These are phyloP conservation scores for Tribolium freemani DNA, from an alignment of 2,888 invertebrate genomes.

Conservation along the genomic window DNA sequence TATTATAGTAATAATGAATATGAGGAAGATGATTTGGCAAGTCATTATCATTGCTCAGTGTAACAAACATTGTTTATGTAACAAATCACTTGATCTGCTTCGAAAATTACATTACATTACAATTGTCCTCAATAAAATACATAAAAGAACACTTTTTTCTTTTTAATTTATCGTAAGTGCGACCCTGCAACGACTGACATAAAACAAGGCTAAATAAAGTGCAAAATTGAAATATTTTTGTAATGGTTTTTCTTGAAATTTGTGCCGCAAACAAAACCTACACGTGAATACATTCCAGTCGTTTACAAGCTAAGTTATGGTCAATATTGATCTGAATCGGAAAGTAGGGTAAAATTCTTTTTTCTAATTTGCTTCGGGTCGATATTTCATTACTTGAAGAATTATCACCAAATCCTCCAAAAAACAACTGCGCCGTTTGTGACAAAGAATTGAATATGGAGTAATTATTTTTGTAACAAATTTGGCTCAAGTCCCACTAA, in stretches of 20 bases:
- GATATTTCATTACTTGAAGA: no score
- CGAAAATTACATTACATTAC: no score
- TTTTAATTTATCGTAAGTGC: no score
- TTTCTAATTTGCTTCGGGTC: conserved; percentile 5
- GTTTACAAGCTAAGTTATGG: not conserved
- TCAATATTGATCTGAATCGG: conserved; percentile 11
- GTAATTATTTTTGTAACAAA: conserved; percentile 36
- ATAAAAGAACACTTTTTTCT: no score
- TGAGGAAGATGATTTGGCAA: conserved; percentile 8
- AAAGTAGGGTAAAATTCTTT: conserved; percentile 19
- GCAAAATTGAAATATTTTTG: not conserved
- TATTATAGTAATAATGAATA: not conserved
- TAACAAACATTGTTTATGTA: not conserved
- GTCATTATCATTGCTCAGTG: conserved; percentile 7
- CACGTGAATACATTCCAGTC: not conserved
- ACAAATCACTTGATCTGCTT: not conserved
- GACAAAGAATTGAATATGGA: conserved; percentile 33
- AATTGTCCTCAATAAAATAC: no score
- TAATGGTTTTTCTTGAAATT: not conserved
- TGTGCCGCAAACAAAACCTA: not conserved
- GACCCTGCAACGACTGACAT: no score
- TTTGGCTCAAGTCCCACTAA: conserved; percentile 33
- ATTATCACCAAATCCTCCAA: no score
- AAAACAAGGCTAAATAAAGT: no score
- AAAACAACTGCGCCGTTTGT: not conserved